Evolutionary conservation across 2,113 vertebrate genomes (phyloP).

Genomic region (Prolemur simus): DNA sequence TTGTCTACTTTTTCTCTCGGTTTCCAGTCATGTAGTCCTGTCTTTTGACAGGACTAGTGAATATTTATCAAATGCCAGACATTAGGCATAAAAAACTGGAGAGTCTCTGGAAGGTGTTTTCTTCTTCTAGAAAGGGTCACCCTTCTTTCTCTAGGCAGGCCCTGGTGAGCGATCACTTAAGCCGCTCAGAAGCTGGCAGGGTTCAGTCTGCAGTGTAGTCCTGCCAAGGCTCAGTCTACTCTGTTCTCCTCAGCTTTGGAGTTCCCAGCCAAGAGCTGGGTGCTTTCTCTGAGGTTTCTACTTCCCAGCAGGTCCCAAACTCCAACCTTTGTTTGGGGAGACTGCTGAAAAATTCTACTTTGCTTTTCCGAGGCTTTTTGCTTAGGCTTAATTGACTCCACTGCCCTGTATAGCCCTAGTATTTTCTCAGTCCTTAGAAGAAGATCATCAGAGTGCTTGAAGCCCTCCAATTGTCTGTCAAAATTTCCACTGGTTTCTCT

Average conservation of each 20-base stretch:
- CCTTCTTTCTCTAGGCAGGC: neutral
- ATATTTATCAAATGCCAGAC: neutral
- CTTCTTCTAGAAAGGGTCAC: neutral
- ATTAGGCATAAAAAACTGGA: neutral
- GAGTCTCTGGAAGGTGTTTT: neutral
- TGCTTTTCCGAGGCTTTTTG: neutral
- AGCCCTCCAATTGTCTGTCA: neutral
- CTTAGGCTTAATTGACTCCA: neutral
- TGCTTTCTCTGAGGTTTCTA: neutral
- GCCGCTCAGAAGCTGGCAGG: neutral
- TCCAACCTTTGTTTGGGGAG: neutral
- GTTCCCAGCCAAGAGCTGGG: neutral
- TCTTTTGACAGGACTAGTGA: neutral
- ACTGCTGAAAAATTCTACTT: neutral
- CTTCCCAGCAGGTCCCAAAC: neutral
- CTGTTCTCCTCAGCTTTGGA: neutral
- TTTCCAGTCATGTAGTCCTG: neutral
- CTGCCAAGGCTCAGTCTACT: neutral
- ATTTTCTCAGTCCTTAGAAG: neutral
- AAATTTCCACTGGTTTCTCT: neutral
- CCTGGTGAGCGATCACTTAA: neutral
- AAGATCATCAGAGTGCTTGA: neutral
- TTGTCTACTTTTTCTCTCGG: neutral
- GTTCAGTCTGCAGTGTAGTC: neutral
- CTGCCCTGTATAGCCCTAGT: neutral